A percentile compares a stretch with the other conserved stretches of the same genome.
Evolutionary conservation across 2,113 vertebrate species (phyloP).

Genomic region (Corythoichthys haematopterus): DNA sequence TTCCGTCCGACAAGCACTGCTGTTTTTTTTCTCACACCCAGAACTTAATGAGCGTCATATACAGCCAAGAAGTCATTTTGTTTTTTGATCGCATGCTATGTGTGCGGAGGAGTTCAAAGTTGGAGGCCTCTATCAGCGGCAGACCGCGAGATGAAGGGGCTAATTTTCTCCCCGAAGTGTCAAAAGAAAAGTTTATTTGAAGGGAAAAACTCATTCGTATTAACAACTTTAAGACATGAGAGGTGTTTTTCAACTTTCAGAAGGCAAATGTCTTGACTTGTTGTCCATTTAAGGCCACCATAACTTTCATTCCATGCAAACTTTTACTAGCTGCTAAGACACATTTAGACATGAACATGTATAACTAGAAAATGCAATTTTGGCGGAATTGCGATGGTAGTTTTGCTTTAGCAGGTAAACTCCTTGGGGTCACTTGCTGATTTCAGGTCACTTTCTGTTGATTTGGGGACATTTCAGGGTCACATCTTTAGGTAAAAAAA

Average conservation of each 20-base stretch:
- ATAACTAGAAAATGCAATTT: too few relatives aligned
- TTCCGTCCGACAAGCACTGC: not conserved
- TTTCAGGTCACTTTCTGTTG: too few relatives aligned
- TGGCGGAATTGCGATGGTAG: too few relatives aligned
- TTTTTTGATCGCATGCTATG: conserved; percentile 43
- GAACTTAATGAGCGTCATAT: conserved; percentile 50
- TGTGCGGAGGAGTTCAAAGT: conserved; percentile 42
- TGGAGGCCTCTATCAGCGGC: conserved; percentile 22
- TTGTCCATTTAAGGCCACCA: too few relatives aligned
- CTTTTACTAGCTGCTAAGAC: too few relatives aligned
- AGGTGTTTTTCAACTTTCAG: not conserved
- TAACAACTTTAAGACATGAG: not conserved
- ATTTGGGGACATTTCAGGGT: too few relatives aligned
- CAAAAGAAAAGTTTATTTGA: conserved; percentile 24
- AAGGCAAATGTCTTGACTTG: not conserved
- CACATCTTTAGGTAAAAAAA: too few relatives aligned
- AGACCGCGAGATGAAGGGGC: conserved; percentile 10
- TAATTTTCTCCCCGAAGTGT: conserved; percentile 20
- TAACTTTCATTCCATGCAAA: too few relatives aligned
- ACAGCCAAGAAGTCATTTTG: conserved; percentile 34
- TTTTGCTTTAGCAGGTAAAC: too few relatives aligned
- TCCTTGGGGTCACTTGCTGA: too few relatives aligned
- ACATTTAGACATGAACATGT: too few relatives aligned
- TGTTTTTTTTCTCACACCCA: not conserved
- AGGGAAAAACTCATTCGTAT: not conserved